phyloP scores from a whole-genome alignment of 2,797 vertebrate genomes.

The Muscicapa comitata region DNA sequence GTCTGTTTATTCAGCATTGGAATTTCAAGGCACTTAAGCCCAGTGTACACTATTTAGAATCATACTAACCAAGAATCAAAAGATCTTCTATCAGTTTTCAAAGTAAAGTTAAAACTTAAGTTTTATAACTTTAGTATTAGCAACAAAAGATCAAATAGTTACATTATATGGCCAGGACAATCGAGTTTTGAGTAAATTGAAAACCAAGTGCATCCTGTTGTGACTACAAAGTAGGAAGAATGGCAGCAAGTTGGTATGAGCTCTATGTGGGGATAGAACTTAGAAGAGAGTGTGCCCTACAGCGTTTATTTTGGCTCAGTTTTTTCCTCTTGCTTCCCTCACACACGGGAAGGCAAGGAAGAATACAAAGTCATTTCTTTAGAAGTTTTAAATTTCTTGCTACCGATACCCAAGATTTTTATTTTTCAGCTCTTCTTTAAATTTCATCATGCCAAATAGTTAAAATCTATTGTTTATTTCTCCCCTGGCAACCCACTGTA shows the following conservation, averaged over 20 bases:
- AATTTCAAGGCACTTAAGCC: background rate
- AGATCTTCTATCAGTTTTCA: background rate
- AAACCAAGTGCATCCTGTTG: background rate
- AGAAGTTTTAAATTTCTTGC: background rate
- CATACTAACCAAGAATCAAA: background rate
- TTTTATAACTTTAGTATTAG: background rate
- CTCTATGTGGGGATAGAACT: background rate
- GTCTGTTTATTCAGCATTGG: background rate
- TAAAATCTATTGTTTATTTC: background rate
- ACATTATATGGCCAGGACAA: background rate
- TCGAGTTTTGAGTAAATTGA: background rate
- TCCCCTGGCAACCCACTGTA: background rate
- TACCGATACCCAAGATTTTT: background rate
- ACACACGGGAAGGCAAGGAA: background rate
- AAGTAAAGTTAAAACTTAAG: background rate
- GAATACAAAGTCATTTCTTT: background rate
- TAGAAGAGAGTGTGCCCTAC: background rate
- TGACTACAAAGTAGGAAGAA: conserved; percentile 3
- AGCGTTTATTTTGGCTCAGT: background rate
- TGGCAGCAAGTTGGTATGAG: background rate
- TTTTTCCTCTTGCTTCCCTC: background rate
- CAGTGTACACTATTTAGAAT: background rate
- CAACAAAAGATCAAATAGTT: background rate
- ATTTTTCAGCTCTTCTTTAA: background rate
- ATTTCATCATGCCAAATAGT: background rate